phyloP scores from a whole-genome alignment of 2,113 vertebrate genomes.

The Callionymus lyra region DNA sequence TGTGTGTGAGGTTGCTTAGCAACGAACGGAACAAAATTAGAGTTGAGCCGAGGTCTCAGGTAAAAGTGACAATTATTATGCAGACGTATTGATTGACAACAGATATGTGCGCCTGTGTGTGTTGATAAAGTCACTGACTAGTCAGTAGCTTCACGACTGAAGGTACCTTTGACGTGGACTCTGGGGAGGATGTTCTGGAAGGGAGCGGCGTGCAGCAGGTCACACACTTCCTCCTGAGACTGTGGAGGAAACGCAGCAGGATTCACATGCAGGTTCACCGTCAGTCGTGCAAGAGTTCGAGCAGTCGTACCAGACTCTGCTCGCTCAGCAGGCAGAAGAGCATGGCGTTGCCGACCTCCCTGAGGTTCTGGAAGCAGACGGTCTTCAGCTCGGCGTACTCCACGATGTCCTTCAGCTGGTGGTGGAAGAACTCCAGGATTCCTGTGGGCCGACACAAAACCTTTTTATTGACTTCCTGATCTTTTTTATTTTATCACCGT shows the following conservation, averaged over 20 bases:
- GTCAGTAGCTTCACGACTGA: too few species aligned
- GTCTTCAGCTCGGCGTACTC: conserved; percentile 98
- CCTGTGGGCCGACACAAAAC: conserved; percentile 55
- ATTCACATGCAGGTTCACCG: too few species aligned
- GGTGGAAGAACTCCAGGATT: conserved; percentile 98
- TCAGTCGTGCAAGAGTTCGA: neutral
- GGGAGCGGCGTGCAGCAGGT: conserved; percentile 94
- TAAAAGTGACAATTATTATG: too few species aligned
- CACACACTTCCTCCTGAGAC: conserved; percentile 99
- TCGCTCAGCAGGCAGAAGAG: conserved; percentile 98
- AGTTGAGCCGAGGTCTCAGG: too few species aligned
- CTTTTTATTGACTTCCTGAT: too few species aligned
- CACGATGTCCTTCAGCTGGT: conserved; percentile 97
- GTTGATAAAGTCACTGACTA: too few species aligned
- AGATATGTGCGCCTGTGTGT: too few species aligned
- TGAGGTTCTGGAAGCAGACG: conserved; percentile 94
- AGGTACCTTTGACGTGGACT: conserved; percentile 98
- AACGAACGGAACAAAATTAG: too few species aligned
- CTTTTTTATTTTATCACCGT: too few species aligned
- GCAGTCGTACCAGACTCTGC: conserved; percentile 78
- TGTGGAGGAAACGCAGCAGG: conserved; percentile 40
- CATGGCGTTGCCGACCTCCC: conserved; percentile 95
- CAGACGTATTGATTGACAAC: too few species aligned
- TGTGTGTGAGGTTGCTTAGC: too few species aligned
- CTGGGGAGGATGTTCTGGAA: conserved; percentile 98